Evolutionary conservation across 2,113 vertebrate genomes (phyloP), one percentile per base, ranked within the genome.

Genomic region (Menidia beryllina): DNA sequence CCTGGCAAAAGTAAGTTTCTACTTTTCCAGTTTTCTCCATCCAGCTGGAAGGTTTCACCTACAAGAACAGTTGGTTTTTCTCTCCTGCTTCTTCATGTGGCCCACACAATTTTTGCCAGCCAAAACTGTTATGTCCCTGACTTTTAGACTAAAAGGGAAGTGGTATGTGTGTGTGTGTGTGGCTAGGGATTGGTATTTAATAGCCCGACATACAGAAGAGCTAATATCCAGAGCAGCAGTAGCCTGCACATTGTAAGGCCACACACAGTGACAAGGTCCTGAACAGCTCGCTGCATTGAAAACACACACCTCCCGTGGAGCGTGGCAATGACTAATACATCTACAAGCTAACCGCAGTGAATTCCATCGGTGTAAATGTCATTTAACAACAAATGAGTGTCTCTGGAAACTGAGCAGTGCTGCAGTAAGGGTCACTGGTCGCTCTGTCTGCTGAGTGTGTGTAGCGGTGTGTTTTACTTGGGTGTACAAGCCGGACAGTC

Each of bases 261-360:
- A 92, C 92, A 91, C 91, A 91, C 89, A 73, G 89, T 88, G 91
- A 90, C 90, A 87, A 84, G 86, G 80, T 77, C 72, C 79, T 34
- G 50, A 69, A 57, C 67, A 21, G 79, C 77, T 77, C 25, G 2
- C 84, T 69, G 77, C 76, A 60, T 87, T 82, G 86, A 84, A 86
- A 87, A 71, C 78, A 52, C 61, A 77, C 57, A 13, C 34, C 61
- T 83, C 74, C 78, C 58, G 70, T 6, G 65, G 77, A 11, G 73
- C 36, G 17, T 72, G 54, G 66, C 80, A 57, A 72, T 39, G 65
- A 57, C 76, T 82, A 60, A 69, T 59, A 77, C 83, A 73, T 79
- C 78, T 67, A 75, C 70, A 50, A 27, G 73, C 69, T 62, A 72
- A 88, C 86, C 86, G 1, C 82, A 88, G 62, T 36, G 55, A 80